Percentiles rank a stretch among this genome's conserved stretches.
These are phyloP conservation scores for Zapornia atra DNA, from an alignment of 2,113 vertebrate species.

Conservation along the genomic window DNA sequence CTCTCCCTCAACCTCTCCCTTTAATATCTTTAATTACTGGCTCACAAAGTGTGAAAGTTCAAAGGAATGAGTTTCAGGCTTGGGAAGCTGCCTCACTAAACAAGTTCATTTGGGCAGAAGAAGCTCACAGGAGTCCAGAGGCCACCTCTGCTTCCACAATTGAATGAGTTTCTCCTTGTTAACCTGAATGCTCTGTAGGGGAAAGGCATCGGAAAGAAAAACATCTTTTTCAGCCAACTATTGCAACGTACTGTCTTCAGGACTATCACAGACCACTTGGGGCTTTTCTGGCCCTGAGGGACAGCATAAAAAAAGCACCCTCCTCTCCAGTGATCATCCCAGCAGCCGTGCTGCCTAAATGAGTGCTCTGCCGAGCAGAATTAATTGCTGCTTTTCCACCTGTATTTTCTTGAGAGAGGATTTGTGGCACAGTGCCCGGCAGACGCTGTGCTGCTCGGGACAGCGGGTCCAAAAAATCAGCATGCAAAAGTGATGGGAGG, in stretches of 20 bases:
- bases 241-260: not conserved
- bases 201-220: not conserved
- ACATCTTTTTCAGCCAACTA: not conserved
- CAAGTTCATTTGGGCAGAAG: not conserved
- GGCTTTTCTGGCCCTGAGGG: not conserved
- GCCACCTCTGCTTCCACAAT: not conserved
- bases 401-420: conserved; percentile 1
- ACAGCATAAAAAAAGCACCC: not conserved
- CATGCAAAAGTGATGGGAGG: conserved; percentile 34
- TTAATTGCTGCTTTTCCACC: conserved; percentile 25
- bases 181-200: not conserved
- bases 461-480: not conserved
- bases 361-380: not conserved
- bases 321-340: not conserved
- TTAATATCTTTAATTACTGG: conserved; percentile 16
- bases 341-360: not conserved
- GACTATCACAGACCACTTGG: not conserved
- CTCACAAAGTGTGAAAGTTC: not conserved
- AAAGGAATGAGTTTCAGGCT: not conserved
- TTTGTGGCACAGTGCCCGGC: not conserved
- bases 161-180: not conserved
- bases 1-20: not conserved
- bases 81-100: not conserved
- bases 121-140: not conserved
- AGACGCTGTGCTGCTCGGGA: not conserved